A percentile compares a stretch with the other conserved stretches of the same genome.
Evolutionary conservation across 2,113 vertebrate species (phyloP).

Genomic region (Alligator sinensis): DNA sequence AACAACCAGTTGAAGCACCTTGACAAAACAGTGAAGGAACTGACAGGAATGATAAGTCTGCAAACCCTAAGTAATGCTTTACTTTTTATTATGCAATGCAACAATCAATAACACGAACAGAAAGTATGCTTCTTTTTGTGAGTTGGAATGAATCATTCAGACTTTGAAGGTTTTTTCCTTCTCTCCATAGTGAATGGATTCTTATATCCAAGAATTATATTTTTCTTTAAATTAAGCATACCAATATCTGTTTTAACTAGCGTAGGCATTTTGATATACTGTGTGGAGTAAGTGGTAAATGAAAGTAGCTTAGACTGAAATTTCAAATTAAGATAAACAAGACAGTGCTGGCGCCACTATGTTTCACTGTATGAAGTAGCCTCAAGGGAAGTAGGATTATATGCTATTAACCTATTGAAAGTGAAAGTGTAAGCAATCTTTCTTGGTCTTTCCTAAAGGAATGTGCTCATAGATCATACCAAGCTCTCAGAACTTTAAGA

Average conservation of each 20-base stretch:
- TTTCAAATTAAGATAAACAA: slow-evolving; percentile 68
- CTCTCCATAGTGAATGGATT: slow-evolving; percentile 37
- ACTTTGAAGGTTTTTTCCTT: neutral
- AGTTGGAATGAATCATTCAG: slow-evolving; percentile 8
- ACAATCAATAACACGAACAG: neutral
- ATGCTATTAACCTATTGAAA: slow-evolving; percentile 69
- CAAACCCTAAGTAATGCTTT: slow-evolving; percentile 80
- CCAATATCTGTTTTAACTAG: slow-evolving; percentile 4
- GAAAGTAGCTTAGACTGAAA: slow-evolving; percentile 63
- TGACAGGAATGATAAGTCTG: slow-evolving; percentile 79
- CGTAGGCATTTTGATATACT: slow-evolving; percentile 39
- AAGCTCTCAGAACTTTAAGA: slow-evolving; percentile 47
- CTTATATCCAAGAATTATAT: neutral
- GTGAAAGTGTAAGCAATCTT: slow-evolving; percentile 65
- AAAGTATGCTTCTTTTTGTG: neutral
- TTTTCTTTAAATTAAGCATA: slow-evolving; percentile 12
- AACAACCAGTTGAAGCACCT: slow-evolving; percentile 80
- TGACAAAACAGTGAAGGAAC: slow-evolving; percentile 76
- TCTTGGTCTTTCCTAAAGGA: slow-evolving; percentile 51
- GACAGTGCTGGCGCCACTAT: slow-evolving; percentile 57
- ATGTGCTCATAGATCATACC: slow-evolving; percentile 47
- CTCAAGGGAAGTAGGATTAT: slow-evolving; percentile 70
- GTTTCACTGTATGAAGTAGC: slow-evolving; percentile 48
- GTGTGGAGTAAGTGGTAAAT: slow-evolving; percentile 41
- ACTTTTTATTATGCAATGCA: slow-evolving; percentile 2